These are phyloP conservation scores for Rhingia rostrata DNA, from an alignment of 2,888 invertebrate species.

Conservation along the genomic window DNA sequence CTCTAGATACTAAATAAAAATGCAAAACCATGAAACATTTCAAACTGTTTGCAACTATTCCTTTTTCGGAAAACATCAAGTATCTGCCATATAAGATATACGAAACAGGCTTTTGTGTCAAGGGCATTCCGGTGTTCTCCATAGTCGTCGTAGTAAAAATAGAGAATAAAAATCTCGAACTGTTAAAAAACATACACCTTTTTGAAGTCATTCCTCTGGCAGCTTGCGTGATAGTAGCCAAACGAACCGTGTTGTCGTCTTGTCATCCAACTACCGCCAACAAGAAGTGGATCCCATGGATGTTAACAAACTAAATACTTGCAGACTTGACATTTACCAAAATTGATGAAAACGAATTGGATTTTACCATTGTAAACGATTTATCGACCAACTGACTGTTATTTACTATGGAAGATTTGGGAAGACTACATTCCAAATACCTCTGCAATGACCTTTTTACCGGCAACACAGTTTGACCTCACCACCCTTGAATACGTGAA, in stretches of 20 bases:
- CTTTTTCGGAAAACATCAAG: slow-evolving; percentile 19
- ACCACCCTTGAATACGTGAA: slow-evolving; percentile 81
- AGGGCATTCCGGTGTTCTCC: slow-evolving; percentile 85
- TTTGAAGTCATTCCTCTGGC: slow-evolving; percentile 85
- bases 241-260: slow-evolving; percentile 90
- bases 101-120: slow-evolving; percentile 80
- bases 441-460: slow-evolving; percentile 86
- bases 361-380: slow-evolving; percentile 21
- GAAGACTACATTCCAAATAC: slow-evolving; percentile 85
- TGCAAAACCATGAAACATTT: not conserved
- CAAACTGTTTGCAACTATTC: slow-evolving; percentile 15
- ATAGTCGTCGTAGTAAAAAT: slow-evolving; percentile 91
- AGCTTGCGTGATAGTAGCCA: slow-evolving; percentile 91
- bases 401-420: slow-evolving; percentile 91
- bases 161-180: slow-evolving; percentile 88
- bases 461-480: slow-evolving; percentile 84
- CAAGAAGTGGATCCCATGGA: slow-evolving; percentile 94
- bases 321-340: slow-evolving; percentile 40
- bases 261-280: slow-evolving; percentile 92
- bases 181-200: slow-evolving; percentile 88
- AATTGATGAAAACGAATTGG: slow-evolving; percentile 76
- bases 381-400: slow-evolving; percentile 82
- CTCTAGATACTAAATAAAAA: not conserved
- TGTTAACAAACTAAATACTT: slow-evolving; percentile 84
- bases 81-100: slow-evolving; percentile 67